Base-by-base conservation (phyloP, 2,888 invertebrate genomes). In the Lepidonotus clava region DNA sequence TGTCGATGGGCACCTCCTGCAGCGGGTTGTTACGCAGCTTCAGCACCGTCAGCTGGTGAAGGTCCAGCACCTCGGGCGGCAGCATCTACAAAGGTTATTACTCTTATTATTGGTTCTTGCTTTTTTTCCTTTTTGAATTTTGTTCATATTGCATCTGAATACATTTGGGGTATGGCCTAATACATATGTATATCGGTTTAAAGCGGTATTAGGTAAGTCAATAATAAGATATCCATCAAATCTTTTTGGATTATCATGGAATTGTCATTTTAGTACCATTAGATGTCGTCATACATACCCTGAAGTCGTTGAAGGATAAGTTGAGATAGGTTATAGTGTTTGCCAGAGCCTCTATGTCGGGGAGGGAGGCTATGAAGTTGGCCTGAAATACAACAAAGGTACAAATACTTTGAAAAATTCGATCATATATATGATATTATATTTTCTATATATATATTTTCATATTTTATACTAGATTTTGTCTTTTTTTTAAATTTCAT, bases 11-110 rank as follows among this genome's bases (percentile, higher is more conserved):
- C 4, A 94, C 88, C 32, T 92, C 92, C 38, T 89, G 84, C 21
- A 94, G 89, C 0, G 94, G 94, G 87, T 94, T 94, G 88, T 93
- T 92, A 28, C 93, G 87, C 85, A 93, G 86, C 88, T 93, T 93
- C 66, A 94, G 87, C 21, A 92, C 91, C 83, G 91, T 91, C 40
- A 94, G 89, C 84, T 92, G 91, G 28, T 86, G 84, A 8, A 94
- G 88, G n/a, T 91, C 89, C 46, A 93, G 85, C 6, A 94, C 89
- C 66, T 93, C 92, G 18, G 85, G 34, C 5, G 94, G 93, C 85
- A 93, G 89, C 34, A 88, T 86, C 93, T 93, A 66, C 24, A 84
- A 61, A 24, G 71, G n/a, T n/a, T n/a, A n/a, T n/a, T n/a, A n/a
- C n/a, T n/a, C n/a, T n/a, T n/a, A n/a, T n/a, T n/a, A n/a, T n/a